Percentiles rank a stretch among this genome's conserved stretches.
phyloP scores from a whole-genome alignment of 1,140 invertebrate species.

The Uloborus diversus region DNA sequence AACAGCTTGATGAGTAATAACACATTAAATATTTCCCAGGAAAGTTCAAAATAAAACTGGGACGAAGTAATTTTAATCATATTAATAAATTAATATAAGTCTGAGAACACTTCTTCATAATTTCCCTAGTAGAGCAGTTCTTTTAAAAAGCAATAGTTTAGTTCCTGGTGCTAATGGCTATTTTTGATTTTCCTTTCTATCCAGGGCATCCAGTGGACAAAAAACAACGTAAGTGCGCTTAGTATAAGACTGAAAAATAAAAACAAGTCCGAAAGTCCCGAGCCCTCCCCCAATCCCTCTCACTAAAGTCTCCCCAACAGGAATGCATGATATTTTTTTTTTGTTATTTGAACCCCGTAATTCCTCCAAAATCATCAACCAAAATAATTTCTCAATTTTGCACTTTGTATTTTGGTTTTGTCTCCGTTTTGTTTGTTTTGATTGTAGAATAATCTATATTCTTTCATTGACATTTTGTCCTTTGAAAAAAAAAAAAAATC shows the following conservation, averaged over 20 bases:
- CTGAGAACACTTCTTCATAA: constrained; percentile 13
- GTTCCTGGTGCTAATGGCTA: constrained; percentile 51
- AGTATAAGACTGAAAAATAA: constrained; percentile 39
- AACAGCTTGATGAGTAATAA: too few species aligned
- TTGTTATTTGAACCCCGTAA: not conserved
- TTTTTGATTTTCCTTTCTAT: constrained; percentile 45
- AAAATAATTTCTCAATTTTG: not conserved
- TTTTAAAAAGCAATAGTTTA: constrained; percentile 32
- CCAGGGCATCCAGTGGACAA: constrained; percentile 55
- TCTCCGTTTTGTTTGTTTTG: not conserved
- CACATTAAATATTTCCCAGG: too few species aligned
- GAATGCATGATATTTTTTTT: not conserved
- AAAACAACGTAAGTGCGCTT: constrained; percentile 52
- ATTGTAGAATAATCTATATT: too few species aligned
- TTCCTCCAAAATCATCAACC: not conserved
- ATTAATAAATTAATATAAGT: too few species aligned
- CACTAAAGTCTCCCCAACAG: not conserved
- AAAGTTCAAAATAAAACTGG: too few species aligned
- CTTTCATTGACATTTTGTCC: too few species aligned
- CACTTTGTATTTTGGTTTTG: not conserved
- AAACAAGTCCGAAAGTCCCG: not conserved
- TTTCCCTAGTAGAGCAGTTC: constrained; percentile 6
- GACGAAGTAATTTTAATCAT: too few species aligned
- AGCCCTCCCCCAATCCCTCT: not conserved
- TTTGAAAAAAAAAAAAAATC: too few species aligned